phyloP scores from a whole-genome alignment of 2,888 invertebrate species.

The Mythimna vitellina region DNA sequence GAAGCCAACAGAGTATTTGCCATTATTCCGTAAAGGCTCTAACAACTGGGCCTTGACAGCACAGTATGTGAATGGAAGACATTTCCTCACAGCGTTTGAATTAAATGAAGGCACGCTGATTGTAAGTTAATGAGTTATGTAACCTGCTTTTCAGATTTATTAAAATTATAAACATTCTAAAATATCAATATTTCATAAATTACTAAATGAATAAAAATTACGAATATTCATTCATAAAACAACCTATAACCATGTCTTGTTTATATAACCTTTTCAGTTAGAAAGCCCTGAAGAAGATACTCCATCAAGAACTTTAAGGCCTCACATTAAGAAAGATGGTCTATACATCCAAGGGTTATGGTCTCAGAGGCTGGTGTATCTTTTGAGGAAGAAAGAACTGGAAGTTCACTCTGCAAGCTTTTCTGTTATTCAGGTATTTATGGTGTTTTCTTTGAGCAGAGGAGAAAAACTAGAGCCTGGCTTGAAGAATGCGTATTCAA shows the following conservation, averaged over 20 bases:
- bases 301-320: constrained; percentile 82
- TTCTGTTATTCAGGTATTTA: constrained; percentile 81
- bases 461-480: background rate
- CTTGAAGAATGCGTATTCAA: background rate
- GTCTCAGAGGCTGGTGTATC: constrained; percentile 85
- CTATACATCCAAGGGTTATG: constrained; percentile 84
- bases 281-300: constrained; percentile 87
- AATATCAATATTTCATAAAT: background rate
- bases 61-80: constrained; percentile 88
- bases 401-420: constrained; percentile 87
- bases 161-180: no score
- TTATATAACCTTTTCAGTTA: constrained; percentile 73
- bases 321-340: constrained; percentile 83
- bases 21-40: constrained; percentile 82
- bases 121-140: constrained; percentile 74
- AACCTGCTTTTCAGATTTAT: background rate
- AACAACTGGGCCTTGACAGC: constrained; percentile 87
- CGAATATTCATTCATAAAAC: background rate
- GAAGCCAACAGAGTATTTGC: constrained; percentile 85
- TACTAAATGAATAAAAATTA: no score
- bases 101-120: constrained; percentile 86
- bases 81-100: constrained; percentile 88
- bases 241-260: background rate
- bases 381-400: constrained; percentile 82
- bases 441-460: background rate